Conservation (phyloP, 2,113 vertebrate species). For the Ailurus styani region DNA sequence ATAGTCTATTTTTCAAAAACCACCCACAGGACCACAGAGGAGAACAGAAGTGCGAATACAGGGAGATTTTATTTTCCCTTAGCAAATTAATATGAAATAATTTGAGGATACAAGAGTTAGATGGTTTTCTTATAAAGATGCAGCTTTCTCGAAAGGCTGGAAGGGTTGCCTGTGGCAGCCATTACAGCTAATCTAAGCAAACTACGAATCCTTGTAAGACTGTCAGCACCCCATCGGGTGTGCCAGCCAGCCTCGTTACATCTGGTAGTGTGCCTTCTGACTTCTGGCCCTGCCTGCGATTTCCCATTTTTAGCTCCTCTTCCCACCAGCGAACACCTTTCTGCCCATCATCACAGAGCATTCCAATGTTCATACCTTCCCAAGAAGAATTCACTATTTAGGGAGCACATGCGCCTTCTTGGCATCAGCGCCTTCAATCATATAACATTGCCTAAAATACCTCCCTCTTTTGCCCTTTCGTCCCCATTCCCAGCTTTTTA, state of each 20-base stretch:
- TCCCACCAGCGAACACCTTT: background rate
- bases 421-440: background rate
- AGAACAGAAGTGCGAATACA: fast-evolving
- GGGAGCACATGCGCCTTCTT: background rate
- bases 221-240: background rate
- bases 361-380: background rate
- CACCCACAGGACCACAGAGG: background rate
- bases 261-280: background rate
- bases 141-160: background rate
- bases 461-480: background rate
- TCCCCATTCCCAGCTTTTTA: background rate
- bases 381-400: background rate
- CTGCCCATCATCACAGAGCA: background rate
- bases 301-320: background rate
- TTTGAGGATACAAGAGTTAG: background rate
- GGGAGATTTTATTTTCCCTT: background rate
- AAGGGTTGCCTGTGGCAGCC: background rate
- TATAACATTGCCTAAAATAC: background rate
- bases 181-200: background rate
- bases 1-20: background rate
- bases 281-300: background rate
- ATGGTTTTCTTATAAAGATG: background rate
- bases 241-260: background rate
- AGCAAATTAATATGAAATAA: background rate
- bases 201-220: background rate